Conservation (phyloP, 2,797 vertebrate species). For the Danio albolineatus region DNA sequence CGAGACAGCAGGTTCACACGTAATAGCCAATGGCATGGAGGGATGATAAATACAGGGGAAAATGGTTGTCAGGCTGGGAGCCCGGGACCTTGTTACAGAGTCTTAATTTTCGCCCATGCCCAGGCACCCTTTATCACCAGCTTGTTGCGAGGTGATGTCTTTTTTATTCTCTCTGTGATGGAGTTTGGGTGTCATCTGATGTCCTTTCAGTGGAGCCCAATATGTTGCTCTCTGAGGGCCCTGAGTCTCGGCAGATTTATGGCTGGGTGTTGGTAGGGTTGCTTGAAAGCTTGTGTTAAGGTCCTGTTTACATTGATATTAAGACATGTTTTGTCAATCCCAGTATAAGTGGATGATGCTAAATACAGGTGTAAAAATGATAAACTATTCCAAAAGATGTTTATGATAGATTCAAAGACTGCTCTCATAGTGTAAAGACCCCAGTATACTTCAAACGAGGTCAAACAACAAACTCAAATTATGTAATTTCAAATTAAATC, state of each 20-base stretch:
- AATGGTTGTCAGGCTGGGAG: constrained; percentile 86
- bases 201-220: constrained; percentile 85
- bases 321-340: too few species aligned
- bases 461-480: too few species aligned
- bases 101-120: constrained; percentile 90
- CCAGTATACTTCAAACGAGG: too few species aligned
- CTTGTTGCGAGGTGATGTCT: constrained; percentile 91
- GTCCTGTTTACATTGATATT: background rate
- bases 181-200: constrained; percentile 87
- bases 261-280: constrained; percentile 17
- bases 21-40: constrained; percentile 85
- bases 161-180: constrained; percentile 89
- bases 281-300: constrained; percentile 21
- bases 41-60: constrained; percentile 93
- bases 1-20: constrained; percentile 78
- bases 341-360: too few species aligned
- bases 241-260: constrained; percentile 55
- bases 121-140: constrained; percentile 90
- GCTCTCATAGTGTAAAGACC: too few species aligned
- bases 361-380: too few species aligned
- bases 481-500: too few species aligned
- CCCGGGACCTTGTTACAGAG: constrained; percentile 90
- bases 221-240: constrained; percentile 76
- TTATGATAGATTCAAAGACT: too few species aligned
- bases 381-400: too few species aligned